Evolutionary conservation across 2,113 vertebrate species (phyloP), one percentile per base, ranked within the genome.

Genomic region (Cebus imitator): DNA sequence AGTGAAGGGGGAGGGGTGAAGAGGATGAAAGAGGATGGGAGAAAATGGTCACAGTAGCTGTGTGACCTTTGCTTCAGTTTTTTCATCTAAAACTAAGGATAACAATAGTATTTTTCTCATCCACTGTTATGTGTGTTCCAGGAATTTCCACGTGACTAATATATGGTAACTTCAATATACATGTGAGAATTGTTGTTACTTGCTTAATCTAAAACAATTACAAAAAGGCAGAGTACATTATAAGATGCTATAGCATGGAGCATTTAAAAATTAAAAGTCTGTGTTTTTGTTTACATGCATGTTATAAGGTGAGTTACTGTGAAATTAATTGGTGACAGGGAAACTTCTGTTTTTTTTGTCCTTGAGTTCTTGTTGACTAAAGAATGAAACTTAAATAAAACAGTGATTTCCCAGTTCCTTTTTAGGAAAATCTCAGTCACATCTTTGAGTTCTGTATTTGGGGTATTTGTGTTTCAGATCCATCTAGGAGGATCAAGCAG

Each of bases 201-300:
- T 90, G 30, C 18, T 92, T 94, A 81, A 95, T 52, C 93, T 66
- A 48, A 96, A 97, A 72, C 11, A 85, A 81, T 79, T 92, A 79
- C 20, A 82, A 72, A 95, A 85, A 40, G 27, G 8, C 48, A 48
- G 43, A 55, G 9, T 64, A n/a, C 48, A 1, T 52, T 5, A 80
- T 92, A 68, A 73, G 85, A 66, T 90, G 84, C 84, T 87, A 76
- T 20, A 94, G 52, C n/a, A 80, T 43, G 48, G 40, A n/a, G 66
- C 75, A 87, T 79, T 92, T 75, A 78, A 93, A 90, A 96, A 40
- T 61, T 61, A 87, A 85, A 30, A 52, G 21, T n/a, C 50, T 85
- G 14, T 17, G 17, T 91, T 30, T 30, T 82, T 92, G 21, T 82
- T 81, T 93, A 73, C 35, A 72, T 66, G 37, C 11, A 79, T n/a